Evolutionary conservation across 2,797 vertebrate species (phyloP).

Genomic region (Syndactyla subalaris): DNA sequence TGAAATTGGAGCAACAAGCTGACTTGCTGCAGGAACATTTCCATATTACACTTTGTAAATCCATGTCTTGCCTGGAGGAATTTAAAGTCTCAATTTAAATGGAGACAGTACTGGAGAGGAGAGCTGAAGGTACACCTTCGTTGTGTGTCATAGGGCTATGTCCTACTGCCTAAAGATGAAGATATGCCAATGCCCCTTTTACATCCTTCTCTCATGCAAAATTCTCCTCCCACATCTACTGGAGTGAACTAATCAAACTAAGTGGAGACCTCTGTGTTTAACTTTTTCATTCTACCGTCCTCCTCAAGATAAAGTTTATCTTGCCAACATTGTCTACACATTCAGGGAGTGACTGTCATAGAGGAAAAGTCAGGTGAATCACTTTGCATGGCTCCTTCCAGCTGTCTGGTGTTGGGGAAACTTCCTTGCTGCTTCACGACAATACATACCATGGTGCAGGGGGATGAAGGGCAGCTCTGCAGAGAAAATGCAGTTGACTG

Average conservation of each 20-base stretch:
- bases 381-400: neutral
- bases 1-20: neutral
- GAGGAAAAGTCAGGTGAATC: neutral
- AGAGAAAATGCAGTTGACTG: neutral
- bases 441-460: accelerated
- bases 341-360: neutral
- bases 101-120: neutral
- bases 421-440: neutral
- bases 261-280: neutral
- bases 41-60: neutral
- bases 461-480: neutral
- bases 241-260: neutral
- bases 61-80: neutral
- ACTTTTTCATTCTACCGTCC: neutral
- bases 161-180: neutral
- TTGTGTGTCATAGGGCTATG: neutral
- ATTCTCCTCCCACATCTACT: neutral
- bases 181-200: neutral
- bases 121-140: neutral
- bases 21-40: neutral
- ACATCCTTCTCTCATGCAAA: neutral
- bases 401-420: neutral
- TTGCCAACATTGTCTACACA: neutral
- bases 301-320: neutral
- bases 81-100: neutral